These are phyloP conservation scores for Centropus bengalensis DNA, from an alignment of 2,113 vertebrate species.

Conservation along the genomic window DNA sequence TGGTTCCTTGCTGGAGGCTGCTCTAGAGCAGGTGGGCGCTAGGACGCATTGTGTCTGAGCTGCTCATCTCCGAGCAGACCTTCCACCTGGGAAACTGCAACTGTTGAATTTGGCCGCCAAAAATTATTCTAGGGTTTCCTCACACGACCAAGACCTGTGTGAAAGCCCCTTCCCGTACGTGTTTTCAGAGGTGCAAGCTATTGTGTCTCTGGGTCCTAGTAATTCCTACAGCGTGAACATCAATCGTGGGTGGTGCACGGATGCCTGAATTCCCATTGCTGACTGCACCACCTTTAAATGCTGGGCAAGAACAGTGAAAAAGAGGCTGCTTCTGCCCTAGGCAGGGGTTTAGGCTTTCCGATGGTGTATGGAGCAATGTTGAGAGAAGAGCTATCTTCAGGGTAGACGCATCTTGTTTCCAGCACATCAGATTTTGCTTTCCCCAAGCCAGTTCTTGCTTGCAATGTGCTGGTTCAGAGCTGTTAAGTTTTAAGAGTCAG, in stretches of 20 bases:
- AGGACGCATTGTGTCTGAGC: not conserved
- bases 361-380: not conserved
- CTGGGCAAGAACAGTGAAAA: not conserved
- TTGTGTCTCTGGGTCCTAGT: not conserved
- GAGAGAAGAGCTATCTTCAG: not conserved
- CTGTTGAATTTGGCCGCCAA: not conserved
- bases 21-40: not conserved
- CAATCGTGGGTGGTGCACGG: not conserved
- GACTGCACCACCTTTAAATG: not conserved
- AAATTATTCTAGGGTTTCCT: not conserved
- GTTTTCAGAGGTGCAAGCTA: not conserved
- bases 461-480: not conserved
- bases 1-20: not conserved
- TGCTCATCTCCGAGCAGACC: not conserved
- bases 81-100: not conserved
- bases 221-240: accelerated
- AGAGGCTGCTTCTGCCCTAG: not conserved
- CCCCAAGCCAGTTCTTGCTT: not conserved
- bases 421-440: not conserved
- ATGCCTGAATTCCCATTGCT: not conserved
- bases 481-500: not conserved
- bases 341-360: not conserved
- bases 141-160: no score
- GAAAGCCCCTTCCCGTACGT: accelerated
- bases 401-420: not conserved